phyloP scores from a whole-genome alignment of 2,888 invertebrate species.

The Rhingia campestris region DNA sequence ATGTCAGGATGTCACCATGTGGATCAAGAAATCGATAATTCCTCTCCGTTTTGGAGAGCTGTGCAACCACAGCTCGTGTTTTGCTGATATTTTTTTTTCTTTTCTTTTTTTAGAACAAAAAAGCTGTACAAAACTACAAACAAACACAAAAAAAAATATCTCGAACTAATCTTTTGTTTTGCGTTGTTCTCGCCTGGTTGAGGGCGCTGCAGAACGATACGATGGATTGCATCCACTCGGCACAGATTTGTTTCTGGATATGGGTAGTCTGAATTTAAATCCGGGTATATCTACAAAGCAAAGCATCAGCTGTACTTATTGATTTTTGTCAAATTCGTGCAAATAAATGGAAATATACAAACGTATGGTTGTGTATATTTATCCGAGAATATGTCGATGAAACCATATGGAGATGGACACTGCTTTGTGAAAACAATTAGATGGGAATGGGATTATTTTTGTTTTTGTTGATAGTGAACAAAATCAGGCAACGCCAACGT shows the following conservation, averaged over 20 bases:
- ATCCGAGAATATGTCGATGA: too few relatives aligned
- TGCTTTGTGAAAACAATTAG: constrained; percentile 20
- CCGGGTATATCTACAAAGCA: background rate
- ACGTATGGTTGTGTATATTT: too few relatives aligned
- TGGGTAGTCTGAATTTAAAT: background rate
- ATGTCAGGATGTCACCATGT: constrained; percentile 13
- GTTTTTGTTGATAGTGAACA: too few relatives aligned
- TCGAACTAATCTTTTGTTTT: constrained; percentile 39
- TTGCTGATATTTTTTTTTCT: constrained; percentile 33
- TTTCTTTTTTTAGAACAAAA: background rate
- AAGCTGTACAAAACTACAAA: background rate
- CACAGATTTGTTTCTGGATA: constrained; percentile 24
- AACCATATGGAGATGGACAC: too few relatives aligned
- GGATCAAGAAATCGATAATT: constrained; percentile 39
- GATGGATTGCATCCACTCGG: constrained; percentile 27
- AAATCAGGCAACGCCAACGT: background rate
- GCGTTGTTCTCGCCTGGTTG: constrained; percentile 34
- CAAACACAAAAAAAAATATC: constrained; percentile 10
- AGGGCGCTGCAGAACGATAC: background rate
- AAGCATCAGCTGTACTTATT: constrained; percentile 11
- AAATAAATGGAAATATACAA: too few relatives aligned
- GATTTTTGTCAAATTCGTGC: constrained; percentile 18
- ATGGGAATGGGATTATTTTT: background rate
- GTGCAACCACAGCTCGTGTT: constrained; percentile 11
- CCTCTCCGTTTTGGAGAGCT: constrained; percentile 8